phyloP scores from a whole-genome alignment of 2,888 invertebrate genomes.

The Anoncus sp. region DNA sequence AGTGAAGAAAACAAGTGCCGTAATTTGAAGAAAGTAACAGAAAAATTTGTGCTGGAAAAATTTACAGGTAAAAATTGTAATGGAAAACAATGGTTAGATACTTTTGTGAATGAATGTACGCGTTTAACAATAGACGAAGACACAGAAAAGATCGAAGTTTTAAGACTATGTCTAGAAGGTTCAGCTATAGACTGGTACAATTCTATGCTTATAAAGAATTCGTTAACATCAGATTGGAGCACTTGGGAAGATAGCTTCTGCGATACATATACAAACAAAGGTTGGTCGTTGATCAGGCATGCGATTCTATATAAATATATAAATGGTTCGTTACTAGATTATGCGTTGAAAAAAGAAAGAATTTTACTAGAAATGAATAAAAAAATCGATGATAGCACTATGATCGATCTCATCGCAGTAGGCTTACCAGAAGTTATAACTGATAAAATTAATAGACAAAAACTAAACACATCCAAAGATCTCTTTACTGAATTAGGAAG shows the following conservation, averaged over 20 bases:
- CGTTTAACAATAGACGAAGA: background rate
- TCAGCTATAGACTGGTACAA: constrained; percentile 12
- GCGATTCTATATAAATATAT: background rate
- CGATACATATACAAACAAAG: background rate
- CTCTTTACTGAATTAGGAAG: background rate
- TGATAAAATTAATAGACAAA: background rate
- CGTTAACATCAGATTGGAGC: background rate
- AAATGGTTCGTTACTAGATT: background rate
- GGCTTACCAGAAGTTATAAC: background rate
- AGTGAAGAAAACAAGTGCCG: background rate
- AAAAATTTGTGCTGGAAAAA: background rate
- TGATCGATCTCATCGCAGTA: constrained; percentile 5
- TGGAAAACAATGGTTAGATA: background rate
- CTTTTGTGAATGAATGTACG: background rate
- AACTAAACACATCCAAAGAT: background rate
- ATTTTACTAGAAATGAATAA: background rate
- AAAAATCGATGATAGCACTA: background rate
- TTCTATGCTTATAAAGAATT: constrained; percentile 3
- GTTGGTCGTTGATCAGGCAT: background rate
- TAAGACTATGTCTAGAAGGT: constrained; percentile 3
- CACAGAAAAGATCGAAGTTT: constrained; percentile 5
- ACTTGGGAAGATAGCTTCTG: background rate
- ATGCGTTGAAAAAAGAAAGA: background rate
- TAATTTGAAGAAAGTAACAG: background rate
- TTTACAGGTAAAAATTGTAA: background rate